phyloP scores from a whole-genome alignment of 2,888 invertebrate species.

The Tridacna crocea region DNA sequence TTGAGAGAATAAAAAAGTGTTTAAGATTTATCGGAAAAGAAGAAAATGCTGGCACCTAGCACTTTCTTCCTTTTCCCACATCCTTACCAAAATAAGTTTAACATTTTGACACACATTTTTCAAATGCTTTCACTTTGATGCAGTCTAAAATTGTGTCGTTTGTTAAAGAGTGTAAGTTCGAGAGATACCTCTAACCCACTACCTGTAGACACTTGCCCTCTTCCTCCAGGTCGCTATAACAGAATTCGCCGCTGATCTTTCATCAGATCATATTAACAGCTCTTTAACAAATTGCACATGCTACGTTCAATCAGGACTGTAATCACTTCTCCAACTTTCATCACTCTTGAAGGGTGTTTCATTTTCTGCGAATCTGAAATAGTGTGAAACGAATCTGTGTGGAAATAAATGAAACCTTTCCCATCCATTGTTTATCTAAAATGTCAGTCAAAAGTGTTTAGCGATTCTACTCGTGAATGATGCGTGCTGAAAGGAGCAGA shows the following conservation, averaged over 20 bases:
- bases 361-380: slow-evolving; percentile 12
- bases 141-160: background rate
- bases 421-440: slow-evolving; percentile 25
- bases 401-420: background rate
- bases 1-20: too few species aligned
- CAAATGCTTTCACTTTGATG: too few species aligned
- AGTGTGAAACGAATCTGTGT: slow-evolving; percentile 8
- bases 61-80: too few species aligned
- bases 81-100: too few species aligned
- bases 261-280: slow-evolving; percentile 53
- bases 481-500: background rate
- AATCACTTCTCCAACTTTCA: slow-evolving; percentile 51
- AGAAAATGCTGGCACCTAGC: too few species aligned
- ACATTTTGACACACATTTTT: too few species aligned
- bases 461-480: slow-evolving; percentile 2
- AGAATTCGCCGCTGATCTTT: slow-evolving; percentile 27
- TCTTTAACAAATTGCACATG: slow-evolving; percentile 65
- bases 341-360: slow-evolving; percentile 45
- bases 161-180: background rate
- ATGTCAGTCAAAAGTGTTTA: slow-evolving; percentile 22
- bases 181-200: background rate
- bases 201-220: slow-evolving; percentile 12
- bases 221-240: slow-evolving; percentile 14
- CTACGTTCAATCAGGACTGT: slow-evolving; percentile 59
- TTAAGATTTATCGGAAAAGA: too few species aligned